Base-by-base conservation (phyloP, 2,797 vertebrate species). In the Onychomys arenicola region DNA sequence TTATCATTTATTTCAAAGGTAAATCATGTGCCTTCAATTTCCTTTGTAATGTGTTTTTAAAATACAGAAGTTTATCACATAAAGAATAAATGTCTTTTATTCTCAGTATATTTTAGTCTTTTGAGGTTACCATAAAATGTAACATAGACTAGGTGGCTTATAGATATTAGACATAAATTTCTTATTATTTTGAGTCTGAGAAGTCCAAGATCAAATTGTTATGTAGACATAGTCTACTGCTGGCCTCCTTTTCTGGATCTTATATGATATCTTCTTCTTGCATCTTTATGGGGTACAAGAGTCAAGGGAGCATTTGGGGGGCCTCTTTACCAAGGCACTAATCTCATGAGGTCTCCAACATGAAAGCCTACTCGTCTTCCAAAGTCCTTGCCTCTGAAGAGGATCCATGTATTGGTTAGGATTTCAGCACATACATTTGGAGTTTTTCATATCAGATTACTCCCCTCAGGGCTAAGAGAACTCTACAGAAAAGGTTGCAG, bases 1-100 rank as follows among this genome's bases (percentile, higher is more conserved):
- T 92, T 83, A 69, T 67, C 29, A 81, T 96, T 89, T 52, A 89
- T 73, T n/a, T 9, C 75, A 86, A 92, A 78, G 21, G 63, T 59
- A 91, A 49, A 73, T 46, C 5, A 52, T 63, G 8, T 27, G 21
- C 34, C 34, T 71, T 71, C 4, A 13, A 69, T 52, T 86, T 86
- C 13, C 43, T 65, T 43, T 63, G 40, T 91, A 40, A 29, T 80
- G 55, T 91, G 84, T 63, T 91, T 89, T 34, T 13, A 76, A 83
- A 93, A 75, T 43, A 34, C 1, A 52, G 13, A 89, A 87, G 14
- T 86, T 5, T 80, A 37, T n/a, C 21, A 83, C 55, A 82, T 76
- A 88, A 75, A 69, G n/a, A 93, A 16, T 13, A 87, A 57, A 95
- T 75, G 9, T 55, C 21, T 5, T 6, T 76, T 61, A 10, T 32